These are phyloP conservation scores for Zaprionus bogoriensis DNA, from an alignment of 2,888 invertebrate genomes.

Conservation along the genomic window DNA sequence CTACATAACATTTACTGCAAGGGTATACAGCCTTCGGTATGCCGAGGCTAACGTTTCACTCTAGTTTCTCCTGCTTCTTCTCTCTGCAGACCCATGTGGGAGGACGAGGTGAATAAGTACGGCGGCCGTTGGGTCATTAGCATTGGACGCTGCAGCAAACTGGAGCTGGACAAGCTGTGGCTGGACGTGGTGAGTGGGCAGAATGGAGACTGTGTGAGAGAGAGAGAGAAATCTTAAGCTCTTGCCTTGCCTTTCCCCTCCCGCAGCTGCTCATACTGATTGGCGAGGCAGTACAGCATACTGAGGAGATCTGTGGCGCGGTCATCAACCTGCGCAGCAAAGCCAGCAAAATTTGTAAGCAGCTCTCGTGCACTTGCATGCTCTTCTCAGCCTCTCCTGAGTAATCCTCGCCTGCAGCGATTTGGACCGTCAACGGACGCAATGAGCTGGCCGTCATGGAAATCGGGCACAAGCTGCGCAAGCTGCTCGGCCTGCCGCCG, in stretches of 20 bases:
- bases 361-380: background rate
- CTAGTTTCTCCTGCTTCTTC: background rate
- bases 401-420: conserved; percentile 82
- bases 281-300: conserved; percentile 97
- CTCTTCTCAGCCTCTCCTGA: background rate
- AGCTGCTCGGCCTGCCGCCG: conserved; percentile 87
- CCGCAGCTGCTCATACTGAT: conserved; percentile 89
- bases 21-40: no score
- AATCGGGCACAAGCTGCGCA: conserved; percentile 94
- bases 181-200: conserved; percentile 86
- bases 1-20: no score
- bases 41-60: no score
- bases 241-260: background rate
- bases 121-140: conserved; percentile 93
- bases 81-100: conserved; percentile 91
- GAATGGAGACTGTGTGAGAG: no score
- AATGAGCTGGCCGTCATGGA: conserved; percentile 90
- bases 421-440: conserved; percentile 94
- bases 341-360: conserved; percentile 90
- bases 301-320: conserved; percentile 97
- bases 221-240: no score
- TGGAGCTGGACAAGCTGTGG: conserved; percentile 90
- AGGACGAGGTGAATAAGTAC: conserved; percentile 90
- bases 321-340: conserved; percentile 96
- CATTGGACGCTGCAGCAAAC: conserved; percentile 88